phyloP scores from a whole-genome alignment of 1,140 invertebrate species.

The Protaetia brevitarsis region DNA sequence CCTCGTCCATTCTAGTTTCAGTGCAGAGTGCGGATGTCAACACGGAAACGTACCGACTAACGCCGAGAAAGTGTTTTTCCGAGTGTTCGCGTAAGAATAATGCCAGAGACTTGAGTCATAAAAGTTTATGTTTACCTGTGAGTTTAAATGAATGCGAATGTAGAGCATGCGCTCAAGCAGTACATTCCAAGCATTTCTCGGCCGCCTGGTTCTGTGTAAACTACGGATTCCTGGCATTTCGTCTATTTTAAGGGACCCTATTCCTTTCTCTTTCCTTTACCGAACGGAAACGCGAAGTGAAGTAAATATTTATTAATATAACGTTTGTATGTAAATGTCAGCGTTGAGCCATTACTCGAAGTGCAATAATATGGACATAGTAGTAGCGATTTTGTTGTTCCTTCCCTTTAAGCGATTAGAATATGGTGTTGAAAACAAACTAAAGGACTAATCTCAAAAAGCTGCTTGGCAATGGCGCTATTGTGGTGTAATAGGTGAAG shows the following conservation, averaged over 20 bases:
- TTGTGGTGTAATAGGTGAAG: no score
- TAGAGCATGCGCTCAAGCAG: slow-evolving; percentile 9
- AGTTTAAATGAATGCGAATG: slow-evolving; percentile 23
- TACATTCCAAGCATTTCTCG: slow-evolving; percentile 16
- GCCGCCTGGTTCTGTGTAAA: not conserved
- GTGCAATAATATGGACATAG: no score
- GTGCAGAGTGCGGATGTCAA: not conserved
- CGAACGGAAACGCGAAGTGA: not conserved
- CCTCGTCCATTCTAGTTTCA: not conserved
- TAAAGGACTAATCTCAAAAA: no score
- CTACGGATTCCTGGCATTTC: slow-evolving; percentile 9
- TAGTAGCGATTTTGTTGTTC: no score
- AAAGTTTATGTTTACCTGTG: slow-evolving; percentile 23
- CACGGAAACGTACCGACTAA: not conserved
- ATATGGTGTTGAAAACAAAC: no score
- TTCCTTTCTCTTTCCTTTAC: not conserved
- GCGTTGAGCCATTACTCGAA: no score
- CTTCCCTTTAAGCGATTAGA: no score
- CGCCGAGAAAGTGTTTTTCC: slow-evolving; percentile 19
- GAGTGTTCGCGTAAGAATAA: slow-evolving; percentile 17
- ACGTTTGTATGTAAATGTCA: no score
- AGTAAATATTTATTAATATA: not conserved
- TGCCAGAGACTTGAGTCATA: slow-evolving; percentile 22
- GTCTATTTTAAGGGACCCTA: slow-evolving; percentile 2
- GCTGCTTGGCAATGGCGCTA: no score